A percentile compares a stretch with the other conserved stretches of the same genome.
phyloP scores from a whole-genome alignment of 2,113 vertebrate species.

The Paramormyrops kingsleyae region DNA sequence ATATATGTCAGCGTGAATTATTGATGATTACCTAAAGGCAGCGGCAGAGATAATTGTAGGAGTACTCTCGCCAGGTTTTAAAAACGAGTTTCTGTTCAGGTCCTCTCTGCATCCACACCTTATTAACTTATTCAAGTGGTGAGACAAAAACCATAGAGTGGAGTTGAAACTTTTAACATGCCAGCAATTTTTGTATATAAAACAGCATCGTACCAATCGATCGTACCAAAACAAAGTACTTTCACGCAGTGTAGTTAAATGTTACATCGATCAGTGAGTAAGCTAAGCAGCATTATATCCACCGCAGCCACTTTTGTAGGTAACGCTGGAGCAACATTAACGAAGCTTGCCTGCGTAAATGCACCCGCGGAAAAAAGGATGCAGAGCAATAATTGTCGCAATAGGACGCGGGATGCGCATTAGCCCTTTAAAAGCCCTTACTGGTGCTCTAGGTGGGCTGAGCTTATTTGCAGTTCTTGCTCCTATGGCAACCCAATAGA shows the following conservation, averaged over 20 bases:
- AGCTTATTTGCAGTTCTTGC: slow-evolving; percentile 68
- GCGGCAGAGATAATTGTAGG: neutral
- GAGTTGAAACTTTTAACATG: neutral
- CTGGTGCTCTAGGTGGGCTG: slow-evolving; percentile 70
- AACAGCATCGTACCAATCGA: neutral
- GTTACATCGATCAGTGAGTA: neutral
- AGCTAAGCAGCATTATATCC: neutral
- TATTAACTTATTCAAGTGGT: neutral
- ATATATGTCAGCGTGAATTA: neutral
- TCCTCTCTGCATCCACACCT: neutral
- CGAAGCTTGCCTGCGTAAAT: neutral
- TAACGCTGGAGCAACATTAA: neutral
- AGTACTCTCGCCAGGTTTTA: neutral
- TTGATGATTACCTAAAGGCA: neutral
- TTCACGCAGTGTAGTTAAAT: neutral
- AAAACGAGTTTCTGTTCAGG: neutral
- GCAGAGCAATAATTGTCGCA: neutral
- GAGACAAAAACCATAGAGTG: neutral
- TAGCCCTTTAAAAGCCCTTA: slow-evolving; percentile 59
- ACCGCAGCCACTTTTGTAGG: neutral
- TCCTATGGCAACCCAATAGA: slow-evolving; percentile 83
- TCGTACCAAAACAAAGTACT: neutral
- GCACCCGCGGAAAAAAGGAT: neutral
- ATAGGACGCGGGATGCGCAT: slow-evolving; percentile 16
- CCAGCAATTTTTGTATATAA: neutral